phyloP scores from a whole-genome alignment of 2,797 vertebrate species.

The Delichon dasypus region DNA sequence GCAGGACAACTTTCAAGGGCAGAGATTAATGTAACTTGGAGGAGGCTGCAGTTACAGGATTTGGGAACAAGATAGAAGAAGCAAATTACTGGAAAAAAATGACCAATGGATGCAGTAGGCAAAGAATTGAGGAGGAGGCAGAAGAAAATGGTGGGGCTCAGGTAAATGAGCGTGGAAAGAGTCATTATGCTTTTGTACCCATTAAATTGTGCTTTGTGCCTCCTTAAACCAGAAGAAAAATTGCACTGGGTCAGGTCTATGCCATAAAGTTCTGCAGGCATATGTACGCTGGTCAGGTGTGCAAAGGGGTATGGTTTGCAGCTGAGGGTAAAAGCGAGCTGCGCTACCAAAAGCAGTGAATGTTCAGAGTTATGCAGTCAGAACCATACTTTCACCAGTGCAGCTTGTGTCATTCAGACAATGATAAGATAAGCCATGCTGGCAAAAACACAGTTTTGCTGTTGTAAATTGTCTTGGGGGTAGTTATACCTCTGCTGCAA shows the following conservation, averaged over 20 bases:
- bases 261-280: not conserved
- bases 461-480: not conserved
- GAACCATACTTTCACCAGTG: not conserved
- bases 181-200: not conserved
- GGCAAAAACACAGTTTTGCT: not conserved
- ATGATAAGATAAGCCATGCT: not conserved
- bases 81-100: not conserved
- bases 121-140: not conserved
- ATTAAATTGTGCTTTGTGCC: not conserved
- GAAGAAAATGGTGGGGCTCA: not conserved
- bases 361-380: not conserved
- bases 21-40: constrained; percentile 11
- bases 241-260: not conserved
- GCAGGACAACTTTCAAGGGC: constrained; percentile 9
- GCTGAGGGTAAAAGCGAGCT: not conserved
- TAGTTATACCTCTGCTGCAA: not conserved
- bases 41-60: not conserved
- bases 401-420: not conserved
- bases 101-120: not conserved
- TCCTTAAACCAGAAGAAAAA: not conserved
- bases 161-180: not conserved
- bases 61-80: not conserved
- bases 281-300: not conserved
- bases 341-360: not conserved
- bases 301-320: not conserved